A percentile compares a stretch with the other conserved stretches of the same genome.
These are phyloP conservation scores for Hypotaenidia okinawae DNA, from an alignment of 2,797 vertebrate species.

Conservation along the genomic window DNA sequence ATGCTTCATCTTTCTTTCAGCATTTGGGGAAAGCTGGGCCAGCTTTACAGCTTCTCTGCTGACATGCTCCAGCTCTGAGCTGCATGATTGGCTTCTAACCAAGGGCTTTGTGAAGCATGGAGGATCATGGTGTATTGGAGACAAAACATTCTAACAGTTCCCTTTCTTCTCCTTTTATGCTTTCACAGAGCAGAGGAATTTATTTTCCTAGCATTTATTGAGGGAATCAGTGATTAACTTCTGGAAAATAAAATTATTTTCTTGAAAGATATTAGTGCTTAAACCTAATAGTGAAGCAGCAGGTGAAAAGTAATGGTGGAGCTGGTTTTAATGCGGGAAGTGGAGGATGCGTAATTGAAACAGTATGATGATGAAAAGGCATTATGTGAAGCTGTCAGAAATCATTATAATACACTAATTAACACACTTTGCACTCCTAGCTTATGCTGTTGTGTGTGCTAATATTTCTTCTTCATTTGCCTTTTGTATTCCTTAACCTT, in stretches of 20 bases:
- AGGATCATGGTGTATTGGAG: background rate
- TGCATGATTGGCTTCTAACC: constrained; percentile 19
- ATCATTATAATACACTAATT: constrained; percentile 72
- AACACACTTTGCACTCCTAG: constrained; percentile 47
- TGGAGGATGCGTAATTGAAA: constrained; percentile 71
- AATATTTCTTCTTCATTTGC: constrained; percentile 54
- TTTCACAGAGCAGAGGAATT: constrained; percentile 41
- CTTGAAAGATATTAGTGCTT: constrained; percentile 35
- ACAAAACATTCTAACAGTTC: constrained; percentile 18
- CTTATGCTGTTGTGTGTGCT: constrained; percentile 48
- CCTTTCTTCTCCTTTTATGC: constrained; percentile 2
- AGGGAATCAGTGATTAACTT: constrained; percentile 53
- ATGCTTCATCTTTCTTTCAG: constrained; percentile 37
- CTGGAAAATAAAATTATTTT: constrained; percentile 50
- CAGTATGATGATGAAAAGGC: constrained; percentile 74
- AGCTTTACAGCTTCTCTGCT: constrained; percentile 41
- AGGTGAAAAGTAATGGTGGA: constrained; percentile 67
- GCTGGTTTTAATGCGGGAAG: constrained; percentile 62
- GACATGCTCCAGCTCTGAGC: constrained; percentile 34
- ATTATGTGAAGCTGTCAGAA: constrained; percentile 69
- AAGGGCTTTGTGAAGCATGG: constrained; percentile 42
- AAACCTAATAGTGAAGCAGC: constrained; percentile 58
- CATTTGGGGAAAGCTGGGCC: background rate
- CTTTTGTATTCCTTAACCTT: constrained; percentile 45
- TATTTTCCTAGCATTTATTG: background rate